Percentiles rank a stretch among this genome's conserved stretches.
Conservation (phyloP, 2,888 invertebrate genomes). For the Calliopum simillimum region DNA sequence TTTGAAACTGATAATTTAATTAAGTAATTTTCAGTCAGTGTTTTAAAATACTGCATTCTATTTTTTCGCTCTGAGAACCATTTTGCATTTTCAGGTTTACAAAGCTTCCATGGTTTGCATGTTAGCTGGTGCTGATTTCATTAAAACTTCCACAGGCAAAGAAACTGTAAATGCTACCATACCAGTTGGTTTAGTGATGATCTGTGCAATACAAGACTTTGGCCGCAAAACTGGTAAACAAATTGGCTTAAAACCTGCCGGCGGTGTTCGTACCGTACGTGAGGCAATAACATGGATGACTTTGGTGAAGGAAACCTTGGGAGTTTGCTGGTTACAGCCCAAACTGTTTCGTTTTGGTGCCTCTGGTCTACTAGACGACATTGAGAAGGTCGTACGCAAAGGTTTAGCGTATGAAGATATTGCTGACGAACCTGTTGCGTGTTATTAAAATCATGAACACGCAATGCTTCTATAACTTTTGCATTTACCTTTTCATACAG, state of each 20-base stretch:
- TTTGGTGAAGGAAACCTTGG: slow-evolving; percentile 85
- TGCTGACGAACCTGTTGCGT: slow-evolving; percentile 1
- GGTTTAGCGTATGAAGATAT: slow-evolving; percentile 38
- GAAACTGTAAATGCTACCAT: slow-evolving; percentile 95
- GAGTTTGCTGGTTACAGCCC: slow-evolving; percentile 85
- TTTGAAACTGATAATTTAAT: too few species aligned
- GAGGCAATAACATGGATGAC: slow-evolving; percentile 91
- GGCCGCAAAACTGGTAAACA: slow-evolving; percentile 76
- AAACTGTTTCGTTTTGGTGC: slow-evolving; percentile 93
- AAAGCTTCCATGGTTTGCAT: slow-evolving; percentile 90
- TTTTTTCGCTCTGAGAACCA: too few species aligned
- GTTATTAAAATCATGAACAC: slow-evolving; percentile 34
- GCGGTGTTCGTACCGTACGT: slow-evolving; percentile 87
- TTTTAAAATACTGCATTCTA: too few species aligned
- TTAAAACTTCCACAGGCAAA: slow-evolving; percentile 98
- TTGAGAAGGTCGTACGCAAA: slow-evolving; percentile 70
- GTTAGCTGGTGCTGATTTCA: slow-evolving; percentile 97
- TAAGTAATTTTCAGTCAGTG: too few species aligned
- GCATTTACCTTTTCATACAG: slow-evolving; percentile 43
- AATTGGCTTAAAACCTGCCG: slow-evolving; percentile 98
- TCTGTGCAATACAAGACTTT: slow-evolving; percentile 88
- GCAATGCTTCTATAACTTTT: not conserved
- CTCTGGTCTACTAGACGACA: slow-evolving; percentile 86
- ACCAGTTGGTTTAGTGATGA: slow-evolving; percentile 93
- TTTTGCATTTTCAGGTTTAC: slow-evolving; percentile 74